Base-by-base conservation (phyloP, 2,888 invertebrate species). In the Thecophora atra region DNA sequence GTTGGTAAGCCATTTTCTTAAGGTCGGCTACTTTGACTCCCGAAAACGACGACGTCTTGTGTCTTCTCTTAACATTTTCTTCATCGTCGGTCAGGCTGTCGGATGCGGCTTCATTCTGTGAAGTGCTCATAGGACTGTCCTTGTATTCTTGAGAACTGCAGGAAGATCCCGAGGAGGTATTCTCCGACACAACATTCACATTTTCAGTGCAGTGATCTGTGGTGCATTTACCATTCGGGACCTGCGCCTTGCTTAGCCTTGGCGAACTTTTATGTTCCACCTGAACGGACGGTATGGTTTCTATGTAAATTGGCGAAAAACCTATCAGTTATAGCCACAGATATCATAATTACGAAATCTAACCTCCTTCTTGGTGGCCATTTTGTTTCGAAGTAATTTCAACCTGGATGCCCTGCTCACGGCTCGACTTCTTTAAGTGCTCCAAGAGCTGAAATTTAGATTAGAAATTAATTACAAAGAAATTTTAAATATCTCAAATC, bases 401-500 rank as follows among this genome's bases (percentile, higher is more conserved):
- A 60, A 76, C 76, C 66, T 78, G 77, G 42, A 77, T 69, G 26
- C 74, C 71, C 71, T 73, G 76, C 64, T 76, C 75, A 44, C 74
- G 74, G 52, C 75, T 67, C 71, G 74, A 62, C 70, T 68, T 68
- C 73, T 72, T 75, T n/a, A 64, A 64, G 51, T 71, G 71, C 26
- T 74, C 15, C 24, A 73, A 19, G 13, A 58, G 68, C 78, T 78
- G 77, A 11, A 78, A 78, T 63, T 69, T 68, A 70, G 51, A 70
- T 72, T 72, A 30, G 73, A n/a, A 74, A 74, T 58, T 19, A 75
- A 73, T 74, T 73, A 73, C 70, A 75, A 73, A 64, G 67, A 44
- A 63, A 73, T 71, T 71, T 73, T 75, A 63, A 69, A 78, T 77
- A 28, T 78, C 77, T 77, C 76, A 74, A 74, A 76, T 76, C 76